A percentile compares a stretch with the other conserved stretches of the same genome.
phyloP scores from a whole-genome alignment of 2,113 vertebrate species.

The Cynocephalus volans region DNA sequence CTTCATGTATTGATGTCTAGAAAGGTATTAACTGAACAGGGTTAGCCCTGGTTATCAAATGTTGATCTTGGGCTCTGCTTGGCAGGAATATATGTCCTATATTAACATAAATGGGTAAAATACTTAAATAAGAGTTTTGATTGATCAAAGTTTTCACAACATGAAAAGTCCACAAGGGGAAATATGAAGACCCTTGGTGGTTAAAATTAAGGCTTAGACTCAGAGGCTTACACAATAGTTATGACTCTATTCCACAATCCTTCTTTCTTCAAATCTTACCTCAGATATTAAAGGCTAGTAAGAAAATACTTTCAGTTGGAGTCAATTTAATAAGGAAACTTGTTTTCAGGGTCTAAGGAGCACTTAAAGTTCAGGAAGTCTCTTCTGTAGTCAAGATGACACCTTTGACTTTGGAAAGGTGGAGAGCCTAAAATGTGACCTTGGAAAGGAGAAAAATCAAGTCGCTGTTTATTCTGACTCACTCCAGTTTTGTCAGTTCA shows the following conservation, averaged over 20 bases:
- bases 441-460: background rate
- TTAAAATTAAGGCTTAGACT: background rate
- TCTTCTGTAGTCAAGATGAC: background rate
- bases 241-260: background rate
- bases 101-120: background rate
- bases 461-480: background rate
- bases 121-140: background rate
- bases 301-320: constrained; percentile 4
- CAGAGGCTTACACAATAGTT: background rate
- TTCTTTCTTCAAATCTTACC: background rate
- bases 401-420: background rate
- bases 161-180: background rate
- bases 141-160: background rate
- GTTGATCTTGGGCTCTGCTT: background rate
- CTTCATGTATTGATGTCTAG: background rate
- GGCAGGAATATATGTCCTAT: background rate
- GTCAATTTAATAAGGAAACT: background rate
- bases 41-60: background rate
- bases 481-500: background rate
- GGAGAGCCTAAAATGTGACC: background rate
- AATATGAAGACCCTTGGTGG: background rate
- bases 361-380: background rate
- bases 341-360: background rate
- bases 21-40: background rate
- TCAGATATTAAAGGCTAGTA: background rate